phyloP scores from a whole-genome alignment of 2,888 invertebrate genomes.

The Drosophila testacea region DNA sequence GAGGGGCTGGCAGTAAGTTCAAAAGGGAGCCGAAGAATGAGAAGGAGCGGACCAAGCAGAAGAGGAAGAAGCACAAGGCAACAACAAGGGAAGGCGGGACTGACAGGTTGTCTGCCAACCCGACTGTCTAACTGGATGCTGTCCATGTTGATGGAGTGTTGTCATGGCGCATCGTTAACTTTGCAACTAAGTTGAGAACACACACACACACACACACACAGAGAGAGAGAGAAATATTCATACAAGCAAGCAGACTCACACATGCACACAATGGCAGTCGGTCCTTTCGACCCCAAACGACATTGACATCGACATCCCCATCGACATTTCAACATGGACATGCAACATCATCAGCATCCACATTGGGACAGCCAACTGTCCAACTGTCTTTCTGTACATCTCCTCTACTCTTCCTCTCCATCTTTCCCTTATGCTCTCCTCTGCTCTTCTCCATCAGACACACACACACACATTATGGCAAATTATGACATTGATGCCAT shows the following conservation, averaged over 20 bases:
- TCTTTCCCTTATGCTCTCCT: background rate
- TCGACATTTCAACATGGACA: constrained; percentile 65
- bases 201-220: constrained; percentile 24
- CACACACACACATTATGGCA: constrained; percentile 64
- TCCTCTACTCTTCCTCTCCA: background rate
- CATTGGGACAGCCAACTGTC: constrained; percentile 43
- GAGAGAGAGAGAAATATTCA: constrained; percentile 16
- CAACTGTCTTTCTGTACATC: constrained; percentile 14
- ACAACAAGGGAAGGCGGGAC: background rate
- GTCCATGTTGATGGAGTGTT: constrained; percentile 63
- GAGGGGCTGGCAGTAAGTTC: constrained; percentile 10
- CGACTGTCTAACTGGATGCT: constrained; percentile 42
- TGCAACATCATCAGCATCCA: constrained; percentile 63
- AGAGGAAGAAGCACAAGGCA: background rate
- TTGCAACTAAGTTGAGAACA: constrained; percentile 57
- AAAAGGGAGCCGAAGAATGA: background rate
- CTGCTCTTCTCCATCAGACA: background rate
- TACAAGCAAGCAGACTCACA: constrained; percentile 5
- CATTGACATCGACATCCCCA: constrained; percentile 61
- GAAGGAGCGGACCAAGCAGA: constrained; percentile 1
- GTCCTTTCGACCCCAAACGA: constrained; percentile 42
- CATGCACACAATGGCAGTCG: background rate
- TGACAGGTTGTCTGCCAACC: constrained; percentile 14
- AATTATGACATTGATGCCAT: constrained; percentile 73
- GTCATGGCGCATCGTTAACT: constrained; percentile 66